Percentiles rank a stretch among this genome's conserved stretches.
Conservation (phyloP, 2,888 invertebrate species). For the Gerris lacustris region DNA sequence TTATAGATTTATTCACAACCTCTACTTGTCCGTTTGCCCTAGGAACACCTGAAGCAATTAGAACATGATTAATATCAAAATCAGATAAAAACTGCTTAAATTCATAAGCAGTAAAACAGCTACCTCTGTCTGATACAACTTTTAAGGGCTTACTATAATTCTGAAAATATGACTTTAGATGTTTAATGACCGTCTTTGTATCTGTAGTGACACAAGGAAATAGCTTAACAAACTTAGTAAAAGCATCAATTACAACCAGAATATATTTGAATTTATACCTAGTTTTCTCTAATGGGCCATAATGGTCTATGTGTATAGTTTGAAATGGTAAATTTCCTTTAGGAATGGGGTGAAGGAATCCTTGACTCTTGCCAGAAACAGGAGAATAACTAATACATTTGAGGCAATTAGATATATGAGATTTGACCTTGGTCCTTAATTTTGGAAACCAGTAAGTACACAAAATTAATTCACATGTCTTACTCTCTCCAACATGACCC, state of each 20-base stretch:
- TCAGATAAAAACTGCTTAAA: not conserved
- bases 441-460: constrained; percentile 13
- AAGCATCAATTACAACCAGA: constrained; percentile 4
- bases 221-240: constrained; percentile 7
- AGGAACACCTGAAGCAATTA: constrained; percentile 7
- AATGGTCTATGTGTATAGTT: constrained; percentile 9
- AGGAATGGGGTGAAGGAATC: constrained; percentile 7
- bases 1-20: not conserved
- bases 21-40: constrained; percentile 10
- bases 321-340: constrained; percentile 12
- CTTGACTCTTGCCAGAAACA: not conserved
- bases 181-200: constrained; percentile 8
- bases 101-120: not conserved
- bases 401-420: constrained; percentile 7
- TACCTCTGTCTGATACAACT: constrained; percentile 5
- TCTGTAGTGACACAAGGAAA: constrained; percentile 2
- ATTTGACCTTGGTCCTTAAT: not conserved
- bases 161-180: constrained; percentile 5
- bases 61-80: not conserved
- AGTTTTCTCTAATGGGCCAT: not conserved
- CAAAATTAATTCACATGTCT: not conserved
- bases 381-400: constrained; percentile 12
- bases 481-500: constrained; percentile 9
- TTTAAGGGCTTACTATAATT: constrained; percentile 6
- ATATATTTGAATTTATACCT: not conserved